Percentiles rank a stretch among this genome's conserved stretches.
These are phyloP conservation scores for Drosophila percnosoma DNA, from an alignment of 2,888 invertebrate genomes.

Conservation along the genomic window DNA sequence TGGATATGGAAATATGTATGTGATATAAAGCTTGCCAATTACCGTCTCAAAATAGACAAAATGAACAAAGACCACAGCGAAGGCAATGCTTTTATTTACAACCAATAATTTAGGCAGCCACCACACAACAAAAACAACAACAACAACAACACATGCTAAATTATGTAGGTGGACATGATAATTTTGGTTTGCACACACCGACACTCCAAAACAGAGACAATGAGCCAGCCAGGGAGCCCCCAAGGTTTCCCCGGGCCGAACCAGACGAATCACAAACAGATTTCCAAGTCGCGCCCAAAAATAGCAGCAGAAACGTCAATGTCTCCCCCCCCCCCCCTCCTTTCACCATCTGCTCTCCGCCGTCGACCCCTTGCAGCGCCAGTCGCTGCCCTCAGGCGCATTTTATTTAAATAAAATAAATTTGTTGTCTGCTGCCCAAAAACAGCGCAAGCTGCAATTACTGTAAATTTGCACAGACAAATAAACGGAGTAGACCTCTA, in stretches of 20 bases:
- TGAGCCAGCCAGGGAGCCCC: constrained; percentile 40
- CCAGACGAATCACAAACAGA: constrained; percentile 53
- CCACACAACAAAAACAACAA: constrained; percentile 26
- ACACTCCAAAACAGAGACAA: constrained; percentile 38
- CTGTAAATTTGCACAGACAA: constrained; percentile 67
- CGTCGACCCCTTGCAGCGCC: not conserved
- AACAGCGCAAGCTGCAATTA: constrained; percentile 66
- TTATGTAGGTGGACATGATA: constrained; percentile 80
- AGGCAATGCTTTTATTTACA: constrained; percentile 71
- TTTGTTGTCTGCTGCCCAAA: constrained; percentile 62
- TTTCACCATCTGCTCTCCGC: not conserved
- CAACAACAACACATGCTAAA: constrained; percentile 65
- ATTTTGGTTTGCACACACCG: constrained; percentile 73
- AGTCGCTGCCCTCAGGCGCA: constrained; percentile 65
- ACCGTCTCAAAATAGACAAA: constrained; percentile 72
- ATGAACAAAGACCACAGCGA: constrained; percentile 48
- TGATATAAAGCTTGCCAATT: constrained; percentile 60
- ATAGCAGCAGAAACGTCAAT: constrained; percentile 55
- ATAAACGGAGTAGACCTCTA: constrained; percentile 30
- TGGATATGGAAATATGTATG: constrained; percentile 11
- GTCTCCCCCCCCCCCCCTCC: not conserved
- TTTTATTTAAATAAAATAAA: constrained; percentile 81
- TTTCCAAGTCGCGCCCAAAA: constrained; percentile 75
- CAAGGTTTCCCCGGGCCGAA: constrained; percentile 32
- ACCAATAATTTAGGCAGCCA: constrained; percentile 75